phyloP scores from a whole-genome alignment of 2,113 vertebrate species.

The Riparia riparia region DNA sequence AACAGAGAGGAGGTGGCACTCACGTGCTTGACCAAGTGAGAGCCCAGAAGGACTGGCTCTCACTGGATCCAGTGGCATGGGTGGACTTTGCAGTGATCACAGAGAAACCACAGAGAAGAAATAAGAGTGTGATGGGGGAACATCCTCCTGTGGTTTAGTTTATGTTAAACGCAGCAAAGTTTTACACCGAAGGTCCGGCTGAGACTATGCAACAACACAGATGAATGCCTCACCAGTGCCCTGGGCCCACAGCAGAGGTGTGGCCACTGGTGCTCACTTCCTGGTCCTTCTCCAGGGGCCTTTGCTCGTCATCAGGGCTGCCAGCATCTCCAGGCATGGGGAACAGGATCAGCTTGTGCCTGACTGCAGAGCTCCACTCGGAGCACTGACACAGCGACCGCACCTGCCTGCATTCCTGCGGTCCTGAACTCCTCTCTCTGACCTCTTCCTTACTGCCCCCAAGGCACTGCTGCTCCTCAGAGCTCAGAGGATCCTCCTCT shows the following conservation, averaged over 20 bases:
- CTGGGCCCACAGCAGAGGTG: rapidly evolving
- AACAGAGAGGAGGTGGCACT: not conserved
- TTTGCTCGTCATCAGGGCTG: not conserved
- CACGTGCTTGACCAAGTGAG: not conserved
- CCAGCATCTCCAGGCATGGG: not conserved
- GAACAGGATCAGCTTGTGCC: not conserved
- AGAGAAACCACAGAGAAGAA: not conserved
- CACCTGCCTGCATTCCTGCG: not conserved
- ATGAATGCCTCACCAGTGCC: not conserved
- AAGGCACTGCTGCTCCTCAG: not conserved
- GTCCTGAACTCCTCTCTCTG: not conserved
- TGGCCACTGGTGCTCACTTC: not conserved
- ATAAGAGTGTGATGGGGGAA: not conserved
- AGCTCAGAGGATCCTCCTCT: not conserved
- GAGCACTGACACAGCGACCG: rapidly evolving
- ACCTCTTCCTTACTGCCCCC: not conserved
- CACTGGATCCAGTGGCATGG: not conserved
- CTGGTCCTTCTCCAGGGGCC: not conserved
- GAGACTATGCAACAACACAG: not conserved
- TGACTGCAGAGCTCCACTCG: not conserved
- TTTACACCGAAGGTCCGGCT: not conserved
- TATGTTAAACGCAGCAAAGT: not conserved
- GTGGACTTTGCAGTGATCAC: not conserved
- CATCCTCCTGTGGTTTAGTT: not conserved
- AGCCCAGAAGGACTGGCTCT: not conserved